Conservation (phyloP, 1,140 invertebrate genomes). For the Amphibalanus amphitrite region DNA sequence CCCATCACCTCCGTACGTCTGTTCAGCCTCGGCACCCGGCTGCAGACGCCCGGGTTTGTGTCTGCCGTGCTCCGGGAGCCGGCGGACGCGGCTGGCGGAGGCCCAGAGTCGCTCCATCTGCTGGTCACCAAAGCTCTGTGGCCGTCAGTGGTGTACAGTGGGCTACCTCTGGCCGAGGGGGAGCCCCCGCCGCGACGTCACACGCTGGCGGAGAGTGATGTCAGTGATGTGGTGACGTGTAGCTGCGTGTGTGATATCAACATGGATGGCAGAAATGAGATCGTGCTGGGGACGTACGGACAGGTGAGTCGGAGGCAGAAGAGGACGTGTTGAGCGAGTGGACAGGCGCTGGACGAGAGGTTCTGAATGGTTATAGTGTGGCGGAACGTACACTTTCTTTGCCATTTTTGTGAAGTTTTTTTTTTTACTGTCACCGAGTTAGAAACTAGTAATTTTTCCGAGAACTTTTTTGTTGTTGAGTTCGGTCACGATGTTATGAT, state of each 20-base stretch:
- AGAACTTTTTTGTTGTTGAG: too few species aligned
- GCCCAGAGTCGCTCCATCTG: neutral
- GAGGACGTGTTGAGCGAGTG: too few species aligned
- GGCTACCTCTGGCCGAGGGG: neutral
- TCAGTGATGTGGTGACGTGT: constrained; percentile 38
- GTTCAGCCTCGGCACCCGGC: neutral
- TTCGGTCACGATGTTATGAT: too few species aligned
- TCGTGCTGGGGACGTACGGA: constrained; percentile 49
- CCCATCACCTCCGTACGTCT: constrained; percentile 23
- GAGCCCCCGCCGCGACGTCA: constrained; percentile 20
- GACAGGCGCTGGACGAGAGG: too few species aligned
- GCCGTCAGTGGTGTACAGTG: neutral
- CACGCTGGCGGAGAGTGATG: constrained; percentile 34
- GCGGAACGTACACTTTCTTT: too few species aligned
- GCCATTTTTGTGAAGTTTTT: too few species aligned
- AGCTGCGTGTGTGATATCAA: constrained; percentile 46
- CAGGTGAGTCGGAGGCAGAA: constrained; percentile 26
- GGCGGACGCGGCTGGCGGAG: neutral
- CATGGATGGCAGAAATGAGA: constrained; percentile 51
- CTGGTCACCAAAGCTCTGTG: neutral
- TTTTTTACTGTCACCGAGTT: too few species aligned
- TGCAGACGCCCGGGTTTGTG: neutral
- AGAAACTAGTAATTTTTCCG: too few species aligned
- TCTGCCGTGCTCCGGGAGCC: neutral
- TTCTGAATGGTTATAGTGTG: too few species aligned